A percentile compares a stretch with the other conserved stretches of the same genome.
These are phyloP conservation scores for Sapayoa aenigma DNA, from an alignment of 2,113 vertebrate genomes.

Conservation along the genomic window DNA sequence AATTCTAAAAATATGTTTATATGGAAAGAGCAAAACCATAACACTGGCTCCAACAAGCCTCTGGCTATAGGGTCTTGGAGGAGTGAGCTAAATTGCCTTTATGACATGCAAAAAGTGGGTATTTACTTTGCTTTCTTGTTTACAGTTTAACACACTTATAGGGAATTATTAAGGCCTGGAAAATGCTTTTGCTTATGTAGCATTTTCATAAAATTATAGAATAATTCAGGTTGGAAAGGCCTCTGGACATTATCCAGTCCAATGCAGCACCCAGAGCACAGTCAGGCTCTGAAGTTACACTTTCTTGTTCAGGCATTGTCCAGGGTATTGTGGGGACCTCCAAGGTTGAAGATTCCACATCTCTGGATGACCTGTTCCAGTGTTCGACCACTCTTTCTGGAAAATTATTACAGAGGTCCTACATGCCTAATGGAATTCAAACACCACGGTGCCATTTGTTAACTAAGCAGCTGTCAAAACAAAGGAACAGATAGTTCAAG, in stretches of 20 bases:
- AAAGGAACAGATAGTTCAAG: not conserved
- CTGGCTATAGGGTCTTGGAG: slow-evolving; percentile 15
- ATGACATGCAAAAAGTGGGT: not conserved
- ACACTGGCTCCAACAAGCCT: not conserved
- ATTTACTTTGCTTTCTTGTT: slow-evolving; percentile 13
- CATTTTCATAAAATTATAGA: not conserved
- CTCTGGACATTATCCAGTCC: not conserved
- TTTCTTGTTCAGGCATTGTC: not conserved
- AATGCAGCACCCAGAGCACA: not conserved
- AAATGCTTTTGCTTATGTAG: not conserved
- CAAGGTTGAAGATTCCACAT: not conserved
- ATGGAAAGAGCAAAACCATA: not conserved
- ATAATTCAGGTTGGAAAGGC: not conserved
- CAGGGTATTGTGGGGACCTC: not conserved
- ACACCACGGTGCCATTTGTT: not conserved
- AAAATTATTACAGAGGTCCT: not conserved
- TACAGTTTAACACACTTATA: not conserved
- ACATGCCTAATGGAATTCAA: not conserved
- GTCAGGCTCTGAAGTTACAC: not conserved
- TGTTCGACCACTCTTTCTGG: not conserved
- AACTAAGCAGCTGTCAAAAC: not conserved
- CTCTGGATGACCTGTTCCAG: not conserved
- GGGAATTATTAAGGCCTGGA: slow-evolving; percentile 5
- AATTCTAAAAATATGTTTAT: slow-evolving; percentile 2
- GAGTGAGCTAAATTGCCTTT: slow-evolving; percentile 18